Evolutionary conservation across 2,113 vertebrate species (phyloP).

Genomic region (Desmodus rotundus): DNA sequence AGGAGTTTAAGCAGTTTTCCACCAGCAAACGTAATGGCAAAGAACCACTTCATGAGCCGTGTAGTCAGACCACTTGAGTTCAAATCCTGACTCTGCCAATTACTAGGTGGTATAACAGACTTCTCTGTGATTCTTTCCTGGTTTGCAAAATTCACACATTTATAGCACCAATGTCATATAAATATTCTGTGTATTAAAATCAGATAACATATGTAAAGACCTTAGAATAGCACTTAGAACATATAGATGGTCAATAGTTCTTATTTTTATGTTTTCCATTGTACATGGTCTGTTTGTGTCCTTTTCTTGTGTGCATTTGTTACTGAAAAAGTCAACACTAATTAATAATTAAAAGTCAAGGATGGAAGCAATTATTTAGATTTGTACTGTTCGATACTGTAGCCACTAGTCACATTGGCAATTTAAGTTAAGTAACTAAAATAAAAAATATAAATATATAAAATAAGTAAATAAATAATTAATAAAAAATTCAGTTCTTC

Average conservation of each 20-base stretch:
- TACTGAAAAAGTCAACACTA: not conserved
- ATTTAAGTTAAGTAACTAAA: not conserved
- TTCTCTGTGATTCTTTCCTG: not conserved
- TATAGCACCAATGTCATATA: not conserved
- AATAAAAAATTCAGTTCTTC: not conserved
- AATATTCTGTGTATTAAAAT: not conserved
- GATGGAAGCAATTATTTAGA: not conserved
- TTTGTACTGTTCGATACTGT: not conserved
- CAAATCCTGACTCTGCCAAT: not conserved
- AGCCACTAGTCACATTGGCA: not conserved
- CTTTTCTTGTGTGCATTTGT: not conserved
- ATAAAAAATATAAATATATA: not conserved
- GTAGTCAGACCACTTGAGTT: not conserved
- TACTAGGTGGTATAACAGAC: not conserved
- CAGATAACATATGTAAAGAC: not conserved
- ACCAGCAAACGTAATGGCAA: not conserved
- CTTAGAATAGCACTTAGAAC: not conserved
- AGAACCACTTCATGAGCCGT: not conserved
- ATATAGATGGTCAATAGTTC: too few species aligned
- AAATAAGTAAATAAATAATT: not conserved
- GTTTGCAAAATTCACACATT: not conserved
- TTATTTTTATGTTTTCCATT: not conserved
- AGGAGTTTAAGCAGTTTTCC: not conserved
- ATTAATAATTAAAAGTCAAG: not conserved
- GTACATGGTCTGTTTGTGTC: not conserved